Base-by-base conservation (phyloP, 2,888 invertebrate species). In the Colletes collaris region DNA sequence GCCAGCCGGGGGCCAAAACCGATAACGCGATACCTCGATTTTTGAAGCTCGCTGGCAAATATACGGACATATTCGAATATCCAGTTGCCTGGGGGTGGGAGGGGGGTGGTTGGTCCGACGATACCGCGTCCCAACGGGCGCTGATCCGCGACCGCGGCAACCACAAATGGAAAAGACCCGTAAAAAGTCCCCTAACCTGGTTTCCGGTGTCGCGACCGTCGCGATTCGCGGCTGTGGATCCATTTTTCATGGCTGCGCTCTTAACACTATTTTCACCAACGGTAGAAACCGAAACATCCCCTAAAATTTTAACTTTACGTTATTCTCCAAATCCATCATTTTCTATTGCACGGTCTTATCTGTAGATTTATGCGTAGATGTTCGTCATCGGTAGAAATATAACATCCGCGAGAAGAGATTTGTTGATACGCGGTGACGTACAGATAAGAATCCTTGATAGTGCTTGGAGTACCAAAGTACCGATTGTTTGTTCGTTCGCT, bases 151-250 rank as follows among this genome's bases (percentile, higher is more conserved):
- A 74, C 78, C 82, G 64, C 82, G 70, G 8, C 55, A 53, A 82
- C 78, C 82, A 70, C 83, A 82, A 82, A 82, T 79, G 79, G 67
- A 82, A 82, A 82, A 82, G 56, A 67, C 50, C 68, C 60, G 60
- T 70, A 74, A 82, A 82, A 82, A 79, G 55, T 52, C 7, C 37
- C 62, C 63, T 55, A 64, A 74, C 64, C 64, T 59, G 44, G 40
- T 74, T 76, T 50, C n/a, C 60, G 37, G 59, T 63, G 40, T 63
- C 62, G 37, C 52, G 13, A 19, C 27, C 37, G 62, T 60, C 19
- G 58, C 64, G 37, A n/a, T 66, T 80, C 70, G 53, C 65, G n/a
- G 40, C 60, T 58, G 58, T 55, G 55, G 64, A 75, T 49, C 62
- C 60, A 75, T 75, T 75, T 63, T 49, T 75, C 63, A 2, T 7